Base-by-base conservation (phyloP, 2,797 vertebrate species). In the Squalus acanthias region DNA sequence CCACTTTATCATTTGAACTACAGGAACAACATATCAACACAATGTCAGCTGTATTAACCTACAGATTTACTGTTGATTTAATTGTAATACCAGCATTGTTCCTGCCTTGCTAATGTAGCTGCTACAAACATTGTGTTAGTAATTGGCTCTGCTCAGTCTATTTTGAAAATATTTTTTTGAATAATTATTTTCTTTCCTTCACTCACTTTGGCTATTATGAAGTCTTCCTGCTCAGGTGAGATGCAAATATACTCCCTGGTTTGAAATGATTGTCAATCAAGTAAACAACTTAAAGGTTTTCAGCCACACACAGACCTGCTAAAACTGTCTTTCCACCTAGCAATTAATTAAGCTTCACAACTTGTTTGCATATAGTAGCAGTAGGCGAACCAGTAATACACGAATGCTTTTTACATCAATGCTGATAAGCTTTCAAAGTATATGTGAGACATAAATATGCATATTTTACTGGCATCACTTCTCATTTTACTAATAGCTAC, bases 151-250 rank as follows among this genome's bases (percentile, higher is more conserved):
- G 57, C 33, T 92, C 60, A 8, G 26, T n/a, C 29, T 33, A n/a
- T 65, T n/a, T 65, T 65, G 60, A 29, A 92, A 92, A 92, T n/a
- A 65, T 65, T 63, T 29, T 65, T n/a, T 5, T 65, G 26, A 92
- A 65, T 92, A 92, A 92, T 92, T 91, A 33, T 17, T 91, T 91
- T 65, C 29, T 17, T 92, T 92, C 60, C 89, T 65, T 65, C 89
- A 20, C 15, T 92, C 57, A 65, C 15, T 92, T 92, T n/a, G 13
- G 12, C 53, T 88, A 20, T 85, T 46, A 46, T 53, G 53, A 4
- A n/a, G 60, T 92, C 60, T 15, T 65, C 89, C 29, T 63, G n/a
- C 89, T 65, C 60, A 39, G 29, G 60, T 20, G 57, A 92, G 89
- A n/a, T 65, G 89, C 33, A 65, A 65, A 92, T 65, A 29, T 29